Percentiles rank a stretch among this genome's conserved stretches.
phyloP scores from a whole-genome alignment of 2,888 invertebrate species.

The Pristionchus maxplancki region DNA sequence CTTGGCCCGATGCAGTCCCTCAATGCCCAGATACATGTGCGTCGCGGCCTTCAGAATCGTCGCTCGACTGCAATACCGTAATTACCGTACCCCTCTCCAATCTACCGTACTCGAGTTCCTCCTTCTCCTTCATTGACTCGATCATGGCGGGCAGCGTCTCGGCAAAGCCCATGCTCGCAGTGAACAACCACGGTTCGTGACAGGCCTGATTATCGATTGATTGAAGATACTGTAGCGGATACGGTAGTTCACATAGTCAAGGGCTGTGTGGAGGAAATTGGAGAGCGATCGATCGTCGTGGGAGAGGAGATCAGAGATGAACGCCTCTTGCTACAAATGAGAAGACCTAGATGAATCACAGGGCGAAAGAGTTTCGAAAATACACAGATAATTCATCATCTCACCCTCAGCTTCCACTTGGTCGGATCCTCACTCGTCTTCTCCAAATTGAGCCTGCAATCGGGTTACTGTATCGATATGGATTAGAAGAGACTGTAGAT shows the following conservation, averaged over 20 bases:
- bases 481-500: no score
- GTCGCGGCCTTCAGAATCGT: neutral
- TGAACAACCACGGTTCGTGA: conserved; percentile 34
- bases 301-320: neutral
- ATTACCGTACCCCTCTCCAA: neutral
- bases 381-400: neutral
- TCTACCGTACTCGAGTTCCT: conserved; percentile 37
- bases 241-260: neutral
- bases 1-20: conserved; percentile 31
- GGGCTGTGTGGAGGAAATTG: neutral
- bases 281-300: conserved; percentile 13
- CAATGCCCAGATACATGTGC: conserved; percentile 16
- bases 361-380: no score
- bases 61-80: neutral
- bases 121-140: conserved; percentile 26
- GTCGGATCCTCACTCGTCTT: conserved; percentile 11
- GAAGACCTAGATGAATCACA: no score
- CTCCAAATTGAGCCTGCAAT: conserved; percentile 22
- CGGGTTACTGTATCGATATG: neutral
- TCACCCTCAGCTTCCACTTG: neutral
- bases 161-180: neutral
- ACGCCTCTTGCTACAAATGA: neutral
- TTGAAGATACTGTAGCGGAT: neutral
- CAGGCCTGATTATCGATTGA: neutral
- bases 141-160: conserved; percentile 12